Conservation (phyloP, 92 coral and sea anemone genomes). For the Phenganax stokvisi region DNA sequence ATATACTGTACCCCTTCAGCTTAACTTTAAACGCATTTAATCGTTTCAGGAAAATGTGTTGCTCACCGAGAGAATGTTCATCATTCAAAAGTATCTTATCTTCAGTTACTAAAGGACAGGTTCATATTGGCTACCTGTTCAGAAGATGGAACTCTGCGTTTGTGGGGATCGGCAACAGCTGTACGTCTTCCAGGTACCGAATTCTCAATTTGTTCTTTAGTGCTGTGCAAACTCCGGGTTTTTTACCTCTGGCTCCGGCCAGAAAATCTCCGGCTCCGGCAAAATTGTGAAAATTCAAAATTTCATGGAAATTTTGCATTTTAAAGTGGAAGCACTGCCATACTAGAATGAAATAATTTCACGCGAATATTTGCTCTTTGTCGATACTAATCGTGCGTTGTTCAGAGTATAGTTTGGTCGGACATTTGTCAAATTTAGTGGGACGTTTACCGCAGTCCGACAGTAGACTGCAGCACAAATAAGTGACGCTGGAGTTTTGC, state of each 20-base stretch:
- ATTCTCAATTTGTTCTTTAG: background rate
- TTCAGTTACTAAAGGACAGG: conserved; percentile 73
- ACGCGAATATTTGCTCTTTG: too few relatives aligned
- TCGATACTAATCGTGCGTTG: too few relatives aligned
- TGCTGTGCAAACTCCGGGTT: background rate
- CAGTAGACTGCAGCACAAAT: too few relatives aligned
- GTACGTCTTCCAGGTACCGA: conserved; percentile 60
- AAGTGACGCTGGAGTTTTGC: too few relatives aligned
- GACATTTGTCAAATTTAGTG: too few relatives aligned
- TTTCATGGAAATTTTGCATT: too few relatives aligned
- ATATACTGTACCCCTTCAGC: background rate
- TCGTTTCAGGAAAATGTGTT: conserved; percentile 61
- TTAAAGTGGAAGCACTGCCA: too few relatives aligned
- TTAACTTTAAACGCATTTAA: background rate
- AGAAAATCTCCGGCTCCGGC: too few relatives aligned
- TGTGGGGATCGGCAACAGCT: conserved; percentile 69
- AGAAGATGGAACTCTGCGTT: conserved; percentile 83
- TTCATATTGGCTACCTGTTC: conserved; percentile 89
- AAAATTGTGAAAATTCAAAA: too few relatives aligned
- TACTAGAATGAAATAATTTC: too few relatives aligned
- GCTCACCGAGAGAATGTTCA: conserved; percentile 73
- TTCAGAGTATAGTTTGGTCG: too few relatives aligned
- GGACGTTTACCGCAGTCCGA: too few relatives aligned
- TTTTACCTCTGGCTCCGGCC: background rate
- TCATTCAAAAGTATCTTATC: conserved; percentile 75